Evolutionary conservation across 1,140 invertebrate species (phyloP), one percentile per base, ranked within the genome.

Genomic region (Heliconius congener): DNA sequence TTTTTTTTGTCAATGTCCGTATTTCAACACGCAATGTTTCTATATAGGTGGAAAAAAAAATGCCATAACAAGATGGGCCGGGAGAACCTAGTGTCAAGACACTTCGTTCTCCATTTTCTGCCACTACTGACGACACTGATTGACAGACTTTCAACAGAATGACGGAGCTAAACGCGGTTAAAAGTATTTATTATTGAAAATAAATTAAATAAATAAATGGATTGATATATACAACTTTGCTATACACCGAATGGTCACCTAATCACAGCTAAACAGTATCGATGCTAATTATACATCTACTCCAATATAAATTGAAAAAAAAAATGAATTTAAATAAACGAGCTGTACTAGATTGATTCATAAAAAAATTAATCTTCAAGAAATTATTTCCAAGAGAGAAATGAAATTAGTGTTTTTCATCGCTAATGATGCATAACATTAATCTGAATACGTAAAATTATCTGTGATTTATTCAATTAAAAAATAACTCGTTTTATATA

Each of bases 371-470:
- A 30, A 30, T 66, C 60, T 27, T 27, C 5, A 30, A 66, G 60
- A 66, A 30, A 66, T 30, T 30, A 66, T 66, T 66, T 9, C 60
- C 11, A 66, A 16, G 60, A 66, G 60, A 30, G 60, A 66, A 66
- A 66, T 30, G 23, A 3, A 30, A 66, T 66, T 30, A 30, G 23
- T 30, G 13, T 66, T 60, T 23, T 66, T 66, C 60, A 66, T 3
- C 27, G 23, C 60, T 66, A 66, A 66, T 66, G 60, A 66, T 66
- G 60, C 60, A 30, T 30, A 0, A 66, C 3, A 66, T 66, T 30
- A 66, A 30, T 66, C 27, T 66, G 27, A 30, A 66, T 66, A 66
- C 60, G 60, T 16, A 30, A 66, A n/a, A 66, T 66, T 66, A 66
- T 66, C 23, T 30, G 11, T 66, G 57, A 30, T 66, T 66, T 27